Percentiles rank a stretch among this genome's conserved stretches.
Evolutionary conservation across 2,888 invertebrate genomes (phyloP).

Genomic region (Theretra japonica): DNA sequence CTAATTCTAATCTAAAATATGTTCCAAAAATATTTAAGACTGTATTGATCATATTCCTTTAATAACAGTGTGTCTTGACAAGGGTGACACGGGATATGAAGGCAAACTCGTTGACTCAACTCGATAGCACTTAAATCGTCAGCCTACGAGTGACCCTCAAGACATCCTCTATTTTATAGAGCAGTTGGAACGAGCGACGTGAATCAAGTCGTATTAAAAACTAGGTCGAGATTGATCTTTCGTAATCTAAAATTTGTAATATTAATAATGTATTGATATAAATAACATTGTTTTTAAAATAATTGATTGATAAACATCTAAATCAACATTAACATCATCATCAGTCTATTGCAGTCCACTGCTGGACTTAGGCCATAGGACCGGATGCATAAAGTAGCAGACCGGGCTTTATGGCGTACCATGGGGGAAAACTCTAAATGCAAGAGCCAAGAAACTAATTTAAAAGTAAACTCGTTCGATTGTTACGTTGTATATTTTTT

Average conservation of each 20-base stretch:
- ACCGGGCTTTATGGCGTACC: too few relatives aligned
- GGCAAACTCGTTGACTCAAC: constrained; percentile 40
- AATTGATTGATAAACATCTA: too few relatives aligned
- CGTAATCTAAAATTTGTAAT: not conserved
- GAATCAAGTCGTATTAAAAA: constrained; percentile 17
- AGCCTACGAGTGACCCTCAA: constrained; percentile 30
- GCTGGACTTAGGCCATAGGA: too few relatives aligned
- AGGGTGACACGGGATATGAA: constrained; percentile 47
- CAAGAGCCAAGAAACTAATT: too few relatives aligned
- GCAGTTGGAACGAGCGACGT: constrained; percentile 4
- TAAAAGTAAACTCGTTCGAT: too few relatives aligned
- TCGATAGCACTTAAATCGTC: constrained; percentile 44
- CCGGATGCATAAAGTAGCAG: too few relatives aligned
- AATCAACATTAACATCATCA: too few relatives aligned
- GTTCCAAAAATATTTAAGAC: not conserved
- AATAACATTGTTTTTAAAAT: too few relatives aligned
- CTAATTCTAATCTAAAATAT: not conserved
- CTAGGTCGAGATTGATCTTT: constrained; percentile 19
- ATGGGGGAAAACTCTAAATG: too few relatives aligned
- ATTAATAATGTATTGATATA: not conserved
- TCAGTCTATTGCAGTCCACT: too few relatives aligned
- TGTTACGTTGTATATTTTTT: too few relatives aligned
- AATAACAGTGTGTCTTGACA: constrained; percentile 45
- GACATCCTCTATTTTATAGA: constrained; percentile 26
- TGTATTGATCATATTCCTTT: constrained; percentile 17